Evolutionary conservation across 2,797 vertebrate genomes (phyloP), one percentile per base, ranked within the genome.

Genomic region (Phaenicophaeus curvirostris): DNA sequence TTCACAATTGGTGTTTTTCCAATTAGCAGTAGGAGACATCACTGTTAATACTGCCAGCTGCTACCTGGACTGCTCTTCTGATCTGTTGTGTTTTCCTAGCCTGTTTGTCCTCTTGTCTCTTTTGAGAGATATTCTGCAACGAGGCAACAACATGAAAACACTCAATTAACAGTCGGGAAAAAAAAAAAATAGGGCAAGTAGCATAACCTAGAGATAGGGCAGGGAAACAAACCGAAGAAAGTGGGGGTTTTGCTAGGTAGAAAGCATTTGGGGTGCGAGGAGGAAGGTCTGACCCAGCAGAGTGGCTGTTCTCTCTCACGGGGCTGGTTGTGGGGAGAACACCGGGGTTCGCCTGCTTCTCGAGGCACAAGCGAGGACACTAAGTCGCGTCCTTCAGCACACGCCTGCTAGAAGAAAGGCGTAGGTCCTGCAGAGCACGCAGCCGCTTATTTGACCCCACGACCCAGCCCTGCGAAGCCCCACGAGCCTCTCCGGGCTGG

Each of bases 1-100:
- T 90, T 95, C 53, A 5, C 90, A 73, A n/a, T 15, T 90, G 91
- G 91, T 82, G 76, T 71, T 71, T 51, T 91, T 93, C 92, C 93
- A 95, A 89, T 82, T 91, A 94, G 67, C 67, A 48, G 59, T 6
- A 71, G 55, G 51, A 89, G 80, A 95, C 80, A 75, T 37, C 90
- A 89, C 55, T 0, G 0, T 77, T 93, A 88, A 84, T 15, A 62
- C 74, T 4, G 15, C 83, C 93, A 94, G 94, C 94, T 95, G 87
- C 76, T 84, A 88, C 91, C 91, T 81, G 66, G n/a, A 42, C 67
- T 79, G 83, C 62, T 21, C 88, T 69, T 66, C 69, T 78, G 69
- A 81, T 73, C 59, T 31, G 58, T 20, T 37, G 21, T 27, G n/a
- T n/a, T 28, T 62, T 46, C 33, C 23, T 66, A 59, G 16, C 27